Conservation (phyloP, 2,113 vertebrate species). For the Acanthochromis polyacanthus region DNA sequence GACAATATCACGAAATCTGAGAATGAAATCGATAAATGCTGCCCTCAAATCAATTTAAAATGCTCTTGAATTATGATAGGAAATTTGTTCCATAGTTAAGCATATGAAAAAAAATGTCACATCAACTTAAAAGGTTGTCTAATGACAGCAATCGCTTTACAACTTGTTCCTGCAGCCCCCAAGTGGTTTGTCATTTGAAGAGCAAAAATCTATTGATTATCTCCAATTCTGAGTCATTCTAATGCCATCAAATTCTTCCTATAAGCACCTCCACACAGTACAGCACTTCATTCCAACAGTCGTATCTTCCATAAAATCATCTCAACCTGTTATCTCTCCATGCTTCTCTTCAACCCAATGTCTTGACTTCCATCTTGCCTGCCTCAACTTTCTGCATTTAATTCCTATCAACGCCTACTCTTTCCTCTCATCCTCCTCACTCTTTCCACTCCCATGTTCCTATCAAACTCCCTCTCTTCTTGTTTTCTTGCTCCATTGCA, state of each 20-base stretch:
- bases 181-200: not conserved
- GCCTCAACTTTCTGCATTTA: constrained; percentile 38
- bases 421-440: constrained; percentile 55
- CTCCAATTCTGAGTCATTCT: not conserved
- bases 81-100: too few species aligned
- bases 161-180: not conserved
- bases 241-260: constrained; percentile 3
- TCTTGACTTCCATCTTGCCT: constrained; percentile 29
- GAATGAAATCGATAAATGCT: too few species aligned
- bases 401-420: constrained; percentile 51
- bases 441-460: constrained; percentile 44
- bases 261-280: not conserved
- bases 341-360: not conserved
- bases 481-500: constrained; percentile 31
- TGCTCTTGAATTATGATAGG: too few species aligned
- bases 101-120: too few species aligned
- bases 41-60: too few species aligned
- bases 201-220: not conserved
- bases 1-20: too few species aligned
- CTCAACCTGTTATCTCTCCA: not conserved
- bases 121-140: too few species aligned
- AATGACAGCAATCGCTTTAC: not conserved
- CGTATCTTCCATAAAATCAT: not conserved
- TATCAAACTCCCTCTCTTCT: constrained; percentile 47
- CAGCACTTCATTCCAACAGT: not conserved